Conservation (phyloP, 2,113 vertebrate species). For the Abramis brama region DNA sequence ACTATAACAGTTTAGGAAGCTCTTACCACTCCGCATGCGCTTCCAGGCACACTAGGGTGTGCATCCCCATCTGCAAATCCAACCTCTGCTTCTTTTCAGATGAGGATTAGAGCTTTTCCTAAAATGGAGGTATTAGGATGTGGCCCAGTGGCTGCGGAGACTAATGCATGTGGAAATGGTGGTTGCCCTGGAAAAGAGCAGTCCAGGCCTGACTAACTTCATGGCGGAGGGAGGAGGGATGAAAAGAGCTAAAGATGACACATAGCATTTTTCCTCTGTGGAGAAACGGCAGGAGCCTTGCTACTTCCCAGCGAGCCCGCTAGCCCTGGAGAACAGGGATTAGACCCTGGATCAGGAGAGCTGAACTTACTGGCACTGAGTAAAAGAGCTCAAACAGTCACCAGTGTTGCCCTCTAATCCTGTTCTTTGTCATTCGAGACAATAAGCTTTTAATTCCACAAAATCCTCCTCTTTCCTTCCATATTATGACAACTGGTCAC, state of each 20-base stretch:
- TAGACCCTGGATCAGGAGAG: constrained; percentile 68
- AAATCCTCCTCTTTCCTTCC: constrained; percentile 62
- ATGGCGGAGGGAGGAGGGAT: constrained; percentile 61
- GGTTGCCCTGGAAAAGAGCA: constrained; percentile 68
- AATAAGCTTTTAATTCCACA: constrained; percentile 67
- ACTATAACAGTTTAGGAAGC: constrained; percentile 27
- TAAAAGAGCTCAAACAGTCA: constrained; percentile 66
- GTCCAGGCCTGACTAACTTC: constrained; percentile 62
- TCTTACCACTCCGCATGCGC: background rate
- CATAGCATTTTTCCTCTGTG: constrained; percentile 57
- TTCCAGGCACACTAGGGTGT: constrained; percentile 26
- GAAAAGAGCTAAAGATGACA: constrained; percentile 75
- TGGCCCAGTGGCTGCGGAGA: constrained; percentile 66
- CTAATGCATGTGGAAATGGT: constrained; percentile 70
- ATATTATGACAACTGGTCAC: constrained; percentile 70
- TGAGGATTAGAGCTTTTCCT: constrained; percentile 72
- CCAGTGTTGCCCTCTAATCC: constrained; percentile 63
- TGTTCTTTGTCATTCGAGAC: constrained; percentile 73
- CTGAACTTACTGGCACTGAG: constrained; percentile 65
- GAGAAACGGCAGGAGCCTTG: constrained; percentile 61
- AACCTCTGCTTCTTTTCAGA: constrained; percentile 61
- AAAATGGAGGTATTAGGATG: constrained; percentile 69
- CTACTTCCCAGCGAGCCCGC: constrained; percentile 63
- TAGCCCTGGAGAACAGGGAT: constrained; percentile 70
- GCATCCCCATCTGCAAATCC: constrained; percentile 39